phyloP scores from a whole-genome alignment of 2,113 vertebrate genomes.

The Leptobrachium leishanense region DNA sequence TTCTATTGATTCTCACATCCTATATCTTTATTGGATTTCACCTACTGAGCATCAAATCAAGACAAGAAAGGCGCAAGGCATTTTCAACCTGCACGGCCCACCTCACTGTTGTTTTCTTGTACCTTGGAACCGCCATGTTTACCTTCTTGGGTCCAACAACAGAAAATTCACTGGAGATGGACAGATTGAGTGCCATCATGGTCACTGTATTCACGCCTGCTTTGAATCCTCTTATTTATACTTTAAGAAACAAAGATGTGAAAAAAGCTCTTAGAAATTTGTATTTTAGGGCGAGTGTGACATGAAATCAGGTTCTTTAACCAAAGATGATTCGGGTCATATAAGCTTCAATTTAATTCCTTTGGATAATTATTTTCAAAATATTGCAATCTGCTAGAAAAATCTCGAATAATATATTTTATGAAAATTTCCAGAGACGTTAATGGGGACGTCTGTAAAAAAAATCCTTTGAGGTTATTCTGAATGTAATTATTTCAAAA shows the following conservation, averaged over 20 bases:
- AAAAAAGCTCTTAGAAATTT: background rate
- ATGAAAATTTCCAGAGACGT: too few relatives aligned
- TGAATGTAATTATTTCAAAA: too few relatives aligned
- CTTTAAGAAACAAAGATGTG: background rate
- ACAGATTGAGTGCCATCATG: background rate
- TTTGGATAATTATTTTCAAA: too few relatives aligned
- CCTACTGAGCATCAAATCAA: background rate
- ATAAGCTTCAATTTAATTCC: too few relatives aligned
- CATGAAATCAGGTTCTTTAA: too few relatives aligned
- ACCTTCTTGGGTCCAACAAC: background rate
- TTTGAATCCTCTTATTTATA: background rate
- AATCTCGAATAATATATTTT: too few relatives aligned
- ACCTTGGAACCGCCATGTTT: background rate
- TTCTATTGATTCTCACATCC: background rate
- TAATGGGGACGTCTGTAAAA: too few relatives aligned
- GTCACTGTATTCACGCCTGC: background rate
- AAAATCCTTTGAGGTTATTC: too few relatives aligned
- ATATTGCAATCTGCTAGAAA: too few relatives aligned
- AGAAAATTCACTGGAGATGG: background rate
- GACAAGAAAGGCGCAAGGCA: background rate
- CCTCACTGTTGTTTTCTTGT: constrained; percentile 6
- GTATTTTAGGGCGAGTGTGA: too few relatives aligned
- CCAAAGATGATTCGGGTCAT: too few relatives aligned
- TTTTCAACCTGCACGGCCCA: constrained; percentile 34
- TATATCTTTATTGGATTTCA: constrained; percentile 5